Percentiles rank a stretch among this genome's conserved stretches.
Conservation (phyloP, 2,797 vertebrate species). For the Brachyalestes nurse region DNA sequence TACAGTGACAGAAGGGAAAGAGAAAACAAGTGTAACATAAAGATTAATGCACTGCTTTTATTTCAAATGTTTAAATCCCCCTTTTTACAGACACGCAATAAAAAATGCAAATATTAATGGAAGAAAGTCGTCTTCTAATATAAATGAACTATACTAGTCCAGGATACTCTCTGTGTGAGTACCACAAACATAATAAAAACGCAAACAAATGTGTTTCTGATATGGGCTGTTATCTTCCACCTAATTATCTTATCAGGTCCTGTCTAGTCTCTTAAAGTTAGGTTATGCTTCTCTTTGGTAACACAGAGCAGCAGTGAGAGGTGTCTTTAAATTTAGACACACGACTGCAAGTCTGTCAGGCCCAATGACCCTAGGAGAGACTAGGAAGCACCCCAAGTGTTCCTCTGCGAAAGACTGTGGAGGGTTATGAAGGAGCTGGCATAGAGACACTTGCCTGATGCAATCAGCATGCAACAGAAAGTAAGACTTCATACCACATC, state of each 20-base stretch:
- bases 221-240: conserved; percentile 32
- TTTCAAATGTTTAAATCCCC: not conserved
- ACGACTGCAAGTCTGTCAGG: conserved; percentile 49
- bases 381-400: conserved; percentile 40
- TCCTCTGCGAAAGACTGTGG: conserved; percentile 27
- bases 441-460: conserved; percentile 25
- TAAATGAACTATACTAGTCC: not conserved
- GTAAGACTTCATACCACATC: not conserved
- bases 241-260: conserved; percentile 35
- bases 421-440: conserved; percentile 10
- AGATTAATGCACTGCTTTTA: not conserved
- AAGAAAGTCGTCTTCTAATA: not conserved
- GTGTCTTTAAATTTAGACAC: conserved; percentile 56
- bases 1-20: not conserved
- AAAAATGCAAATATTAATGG: no score
- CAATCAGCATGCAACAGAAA: conserved; percentile 14
- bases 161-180: not conserved
- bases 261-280: conserved; percentile 37
- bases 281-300: conserved; percentile 29
- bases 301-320: conserved; percentile 40
- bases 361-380: conserved; percentile 36
- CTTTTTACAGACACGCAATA: not conserved
- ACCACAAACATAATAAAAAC: not conserved
- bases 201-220: conserved; percentile 28
- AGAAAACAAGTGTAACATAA: not conserved